phyloP scores from a whole-genome alignment of 2,888 invertebrate species.

The Brachyptera putata region DNA sequence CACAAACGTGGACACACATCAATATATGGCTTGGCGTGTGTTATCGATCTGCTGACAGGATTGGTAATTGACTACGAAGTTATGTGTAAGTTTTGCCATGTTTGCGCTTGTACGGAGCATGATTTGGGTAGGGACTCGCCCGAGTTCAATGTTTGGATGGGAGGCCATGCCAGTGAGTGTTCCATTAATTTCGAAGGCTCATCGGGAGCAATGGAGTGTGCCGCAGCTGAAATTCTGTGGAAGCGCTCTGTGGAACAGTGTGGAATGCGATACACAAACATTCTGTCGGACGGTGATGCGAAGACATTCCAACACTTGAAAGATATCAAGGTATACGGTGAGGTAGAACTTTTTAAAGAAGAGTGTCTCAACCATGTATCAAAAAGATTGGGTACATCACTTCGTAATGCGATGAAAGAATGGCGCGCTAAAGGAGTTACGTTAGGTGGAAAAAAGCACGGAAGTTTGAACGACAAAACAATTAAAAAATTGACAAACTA shows the following conservation, averaged over 20 bases:
- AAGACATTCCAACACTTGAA: constrained; percentile 21
- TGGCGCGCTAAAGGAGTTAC: constrained; percentile 13
- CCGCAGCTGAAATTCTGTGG: constrained; percentile 26
- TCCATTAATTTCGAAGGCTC: constrained; percentile 31
- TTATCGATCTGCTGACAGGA: constrained; percentile 30
- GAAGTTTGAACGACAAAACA: constrained; percentile 20
- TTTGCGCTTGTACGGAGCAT: constrained; percentile 27
- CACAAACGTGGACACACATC: constrained; percentile 32
- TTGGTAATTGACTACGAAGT: constrained; percentile 32
- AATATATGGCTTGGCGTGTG: constrained; percentile 32
- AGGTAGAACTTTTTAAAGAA: constrained; percentile 18
- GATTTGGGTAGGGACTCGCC: constrained; percentile 28
- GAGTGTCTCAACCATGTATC: constrained; percentile 29
- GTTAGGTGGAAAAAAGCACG: constrained; percentile 18
- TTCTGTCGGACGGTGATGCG: constrained; percentile 26
- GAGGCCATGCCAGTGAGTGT: constrained; percentile 30
- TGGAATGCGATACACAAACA: constrained; percentile 20
- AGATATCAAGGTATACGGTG: neutral
- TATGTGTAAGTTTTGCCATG: constrained; percentile 33
- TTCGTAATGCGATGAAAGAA: constrained; percentile 13
- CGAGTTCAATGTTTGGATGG: constrained; percentile 31
- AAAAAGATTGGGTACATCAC: constrained; percentile 21
- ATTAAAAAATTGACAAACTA: constrained; percentile 25
- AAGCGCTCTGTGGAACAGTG: constrained; percentile 22
- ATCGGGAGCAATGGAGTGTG: constrained; percentile 32